These are phyloP conservation scores for Cryptoblepharus egeriae DNA, from an alignment of 2,797 vertebrate genomes.

Conservation along the genomic window DNA sequence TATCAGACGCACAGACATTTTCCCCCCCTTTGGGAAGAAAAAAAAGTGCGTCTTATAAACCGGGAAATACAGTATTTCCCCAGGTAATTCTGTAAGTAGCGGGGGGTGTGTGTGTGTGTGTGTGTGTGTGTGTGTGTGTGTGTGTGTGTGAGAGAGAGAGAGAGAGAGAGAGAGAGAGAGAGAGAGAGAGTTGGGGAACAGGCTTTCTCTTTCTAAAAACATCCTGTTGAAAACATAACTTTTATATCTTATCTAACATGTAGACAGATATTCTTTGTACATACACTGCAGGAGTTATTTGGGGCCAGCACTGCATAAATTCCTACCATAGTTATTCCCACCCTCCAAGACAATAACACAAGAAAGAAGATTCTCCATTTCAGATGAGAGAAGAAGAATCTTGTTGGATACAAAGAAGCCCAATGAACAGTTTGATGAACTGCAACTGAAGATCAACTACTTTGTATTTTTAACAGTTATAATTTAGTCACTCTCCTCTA, in stretches of 20 bases:
- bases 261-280: neutral
- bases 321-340: neutral
- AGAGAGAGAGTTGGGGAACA: neutral
- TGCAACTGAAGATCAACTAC: neutral
- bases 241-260: no score
- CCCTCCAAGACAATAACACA: neutral
- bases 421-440: neutral
- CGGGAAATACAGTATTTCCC: no score
- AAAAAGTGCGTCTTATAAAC: no score
- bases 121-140: no score
- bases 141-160: no score
- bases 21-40: no score
- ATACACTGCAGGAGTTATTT: neutral
- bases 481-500: neutral
- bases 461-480: neutral
- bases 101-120: no score
- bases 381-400: neutral
- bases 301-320: neutral
- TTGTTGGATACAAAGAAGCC: neutral
- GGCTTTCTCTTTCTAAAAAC: no score
- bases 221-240: no score
- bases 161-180: neutral
- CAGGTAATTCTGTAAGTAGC: neutral
- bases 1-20: no score
- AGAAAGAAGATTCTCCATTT: neutral